Base-by-base conservation (phyloP, 2,888 invertebrate species). In the Malthinus seriepunctatus region DNA sequence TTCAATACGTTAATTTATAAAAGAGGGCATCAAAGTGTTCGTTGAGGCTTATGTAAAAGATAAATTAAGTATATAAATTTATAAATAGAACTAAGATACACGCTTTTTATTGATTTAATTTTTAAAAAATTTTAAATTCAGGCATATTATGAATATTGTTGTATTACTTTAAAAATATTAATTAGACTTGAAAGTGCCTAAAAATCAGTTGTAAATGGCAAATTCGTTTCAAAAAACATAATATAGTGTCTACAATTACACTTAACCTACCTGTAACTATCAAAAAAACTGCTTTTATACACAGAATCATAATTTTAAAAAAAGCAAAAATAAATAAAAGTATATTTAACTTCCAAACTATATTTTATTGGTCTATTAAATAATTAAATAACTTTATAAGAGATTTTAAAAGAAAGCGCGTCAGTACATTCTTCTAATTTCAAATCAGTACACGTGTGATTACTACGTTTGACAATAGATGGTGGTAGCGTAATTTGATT, bases 21-120 rank as follows among this genome's bases (percentile, higher is more conserved):
- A 56, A 51, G 38, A 32, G 15, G 38, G 51, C 50, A 51, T 61
- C 61, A 61, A 61, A 61, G 61, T 54, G 54, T 33, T 50, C 54
- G 44, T 50, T 56, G 46, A 48, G 51, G 52, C 61, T 51, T 53
- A 14, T 3, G 12, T 39, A 61, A 61, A 50, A 32, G 46, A 37
- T 14, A 51, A 15, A 42, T 37, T 42, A 34, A 32, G 46, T 51
- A 48, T 23, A 23, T 23, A 23, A 23, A 23, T 23, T 23, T 23
- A 23, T 51, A 38, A 57, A 51, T 23, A 47, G 47, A 47, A 47
- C 7, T 33, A 12, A n/a, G 5, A 33, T 11, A 34, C 14, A 12
- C 10, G 14, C 32, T 47, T 33, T 47, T 47, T 47, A 14, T 47
- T n/a, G 32, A 47, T 47, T 47, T 47, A 15, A 14, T 42, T 9